Conservation (phyloP, 1,140 invertebrate species). For the Chymomyza costata region DNA sequence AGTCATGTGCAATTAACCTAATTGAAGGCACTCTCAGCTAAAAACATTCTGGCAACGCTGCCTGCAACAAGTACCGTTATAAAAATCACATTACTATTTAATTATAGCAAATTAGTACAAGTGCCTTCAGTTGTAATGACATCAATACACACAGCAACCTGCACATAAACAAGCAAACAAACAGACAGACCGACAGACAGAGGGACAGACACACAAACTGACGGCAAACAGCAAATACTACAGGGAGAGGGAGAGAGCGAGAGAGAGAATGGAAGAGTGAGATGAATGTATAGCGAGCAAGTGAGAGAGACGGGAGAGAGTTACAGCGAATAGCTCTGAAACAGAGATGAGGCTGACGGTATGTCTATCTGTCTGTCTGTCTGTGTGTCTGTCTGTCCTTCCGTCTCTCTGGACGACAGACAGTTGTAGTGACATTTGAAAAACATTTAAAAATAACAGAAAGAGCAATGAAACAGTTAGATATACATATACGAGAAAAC, state of each 20-base stretch:
- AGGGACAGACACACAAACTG: not conserved
- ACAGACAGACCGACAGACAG: not conserved
- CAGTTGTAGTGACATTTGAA: not conserved
- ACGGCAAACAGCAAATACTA: slow-evolving; percentile 1
- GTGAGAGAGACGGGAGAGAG: too few relatives aligned
- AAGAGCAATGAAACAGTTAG: too few relatives aligned
- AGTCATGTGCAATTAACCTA: slow-evolving; percentile 55
- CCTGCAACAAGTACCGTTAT: slow-evolving; percentile 26
- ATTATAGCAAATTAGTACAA: slow-evolving; percentile 48
- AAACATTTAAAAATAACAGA: slow-evolving; percentile 2
- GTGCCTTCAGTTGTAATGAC: slow-evolving; percentile 14
- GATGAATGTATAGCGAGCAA: too few relatives aligned
- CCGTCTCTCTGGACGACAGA: too few relatives aligned
- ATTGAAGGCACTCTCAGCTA: slow-evolving; percentile 17
- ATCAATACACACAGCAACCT: slow-evolving; percentile 8
- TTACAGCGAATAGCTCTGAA: too few relatives aligned
- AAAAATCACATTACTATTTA: slow-evolving; percentile 58
- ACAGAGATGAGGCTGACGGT: too few relatives aligned
- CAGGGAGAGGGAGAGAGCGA: too few relatives aligned
- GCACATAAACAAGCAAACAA: not conserved
- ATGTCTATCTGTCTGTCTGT: too few relatives aligned
- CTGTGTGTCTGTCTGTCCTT: too few relatives aligned
- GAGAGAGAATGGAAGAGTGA: slow-evolving; percentile 2
- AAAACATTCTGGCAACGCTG: too few relatives aligned
- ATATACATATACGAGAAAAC: not conserved